Evolutionary conservation across 2,797 vertebrate species (phyloP).

Genomic region (Glossophaga mutica): DNA sequence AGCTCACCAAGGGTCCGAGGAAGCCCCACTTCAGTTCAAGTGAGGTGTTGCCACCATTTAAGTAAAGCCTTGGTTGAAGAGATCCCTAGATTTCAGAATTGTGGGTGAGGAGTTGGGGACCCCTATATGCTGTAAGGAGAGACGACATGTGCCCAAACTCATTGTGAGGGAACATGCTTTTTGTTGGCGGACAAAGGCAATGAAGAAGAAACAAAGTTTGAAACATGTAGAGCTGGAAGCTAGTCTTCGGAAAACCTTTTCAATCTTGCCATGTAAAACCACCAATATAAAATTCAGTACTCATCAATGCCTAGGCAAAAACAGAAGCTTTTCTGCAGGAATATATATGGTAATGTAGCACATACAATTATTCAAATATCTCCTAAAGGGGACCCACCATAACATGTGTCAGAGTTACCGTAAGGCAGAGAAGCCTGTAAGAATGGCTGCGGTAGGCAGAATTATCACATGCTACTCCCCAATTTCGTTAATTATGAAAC

Average conservation of each 20-base stretch:
- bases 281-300: background rate
- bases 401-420: background rate
- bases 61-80: background rate
- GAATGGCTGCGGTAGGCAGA: background rate
- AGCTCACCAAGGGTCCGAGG: background rate
- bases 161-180: background rate
- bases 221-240: background rate
- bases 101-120: background rate
- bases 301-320: background rate
- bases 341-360: background rate
- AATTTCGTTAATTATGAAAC: background rate
- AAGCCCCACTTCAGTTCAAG: background rate
- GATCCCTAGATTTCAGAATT: background rate
- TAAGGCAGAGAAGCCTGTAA: background rate
- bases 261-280: background rate
- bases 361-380: no score
- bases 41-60: background rate
- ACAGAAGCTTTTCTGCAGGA: background rate
- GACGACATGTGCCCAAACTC: background rate
- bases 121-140: background rate
- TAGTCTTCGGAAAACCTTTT: background rate
- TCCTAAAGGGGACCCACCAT: background rate
- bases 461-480: background rate
- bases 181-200: background rate
- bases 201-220: background rate